Evolutionary conservation across 1,140 invertebrate species (phyloP), one percentile per base, ranked within the genome.

Genomic region (Apis laboriosa): DNA sequence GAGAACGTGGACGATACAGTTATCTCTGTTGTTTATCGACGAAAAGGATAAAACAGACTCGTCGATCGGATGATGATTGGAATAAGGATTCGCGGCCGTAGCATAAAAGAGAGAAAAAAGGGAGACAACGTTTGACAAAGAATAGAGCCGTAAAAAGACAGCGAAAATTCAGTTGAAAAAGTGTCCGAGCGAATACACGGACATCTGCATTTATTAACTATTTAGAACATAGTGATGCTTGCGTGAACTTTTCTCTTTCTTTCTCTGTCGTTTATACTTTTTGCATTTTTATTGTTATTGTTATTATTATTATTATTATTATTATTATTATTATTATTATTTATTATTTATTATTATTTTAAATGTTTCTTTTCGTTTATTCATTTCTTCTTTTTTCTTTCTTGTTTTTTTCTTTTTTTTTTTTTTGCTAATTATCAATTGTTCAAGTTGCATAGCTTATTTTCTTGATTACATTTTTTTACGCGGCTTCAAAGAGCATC

Each of bases 401-500:
- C 34, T 56, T 84, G n/a, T 75, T 61, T 13, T 75, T 64, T 75
- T 58, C 64, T 77, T 80, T 24, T 55, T 71, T 49, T 49, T 75
- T 58, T 53, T 15, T 77, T 61, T 56, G 53, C 55, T 78, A 51
- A 15, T 72, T 75, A 76, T 78, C 64, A 51, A 34, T 49, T 61
- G 51, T 76, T 63, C 77, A 83, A 56, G 56, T 80, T 70, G 64
- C 76, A 64, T 77, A 88, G 55, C 55, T 55, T 86, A 84, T 77
- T 78, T 60, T 67, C 73, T 80, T 73, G 74, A 88, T 87, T 90
- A 88, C 90, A 88, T 68, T 90, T 43, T 43, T 43, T 43, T 43
- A 88, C 86, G 82, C 86, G 87, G 88, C 82, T 90, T 91, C 88
- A 88, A 91, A 90, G 87, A 91, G 88, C 86, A 84, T 88, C 89